Base-by-base conservation (phyloP, 2,888 invertebrate genomes). In the Mesorhabditis spiculigera region DNA sequence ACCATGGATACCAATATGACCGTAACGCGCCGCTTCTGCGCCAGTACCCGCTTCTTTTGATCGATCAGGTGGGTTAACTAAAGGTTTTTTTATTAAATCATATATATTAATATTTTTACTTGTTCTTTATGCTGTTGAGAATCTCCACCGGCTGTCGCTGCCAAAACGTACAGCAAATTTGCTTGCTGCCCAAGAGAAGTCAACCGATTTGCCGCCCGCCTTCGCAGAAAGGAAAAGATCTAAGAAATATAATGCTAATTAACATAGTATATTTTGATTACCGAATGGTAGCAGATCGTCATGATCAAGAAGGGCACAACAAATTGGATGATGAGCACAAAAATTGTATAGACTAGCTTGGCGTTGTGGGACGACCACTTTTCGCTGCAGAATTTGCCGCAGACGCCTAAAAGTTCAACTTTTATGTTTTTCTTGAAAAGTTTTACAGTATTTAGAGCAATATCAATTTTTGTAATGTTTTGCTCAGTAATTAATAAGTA, bases 221-320 rank as follows among this genome's bases (percentile, higher is more conserved):
- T 68, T 4, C 76, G 71, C 5, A 78, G 71, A 65, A 76, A 78
- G 1, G 77, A 65, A 67, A 78, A 78, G 10, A 79, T 72, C 77
- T 77, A 65, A 45, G 44, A 10, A 5, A 67, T 43, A 16, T 4
- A 43, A 61, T 8, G 3, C 3, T 66, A 13, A 8, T 16, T 4
- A 8, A 43, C 13, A 10, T n/a, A 43, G 3, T 43, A 10, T 41
- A 66, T 43, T 41, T 13, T 43, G 42, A 28, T 67, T 42, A 68
- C 94, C 93, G 65, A 96, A 13, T 92, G 91, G 88, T 97, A 97
- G 87, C 95, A 96, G 85, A 93, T 92, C 10, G 93, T 92, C 84
- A 97, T 96, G 78, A 95, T 92, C 76, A 91, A 89, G 87, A 96
- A 95, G 4, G 97, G 97, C 78, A 96, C 89, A 65, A 94, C 91